Conservation (phyloP, 2,888 invertebrate genomes). For the Formica aserva region DNA sequence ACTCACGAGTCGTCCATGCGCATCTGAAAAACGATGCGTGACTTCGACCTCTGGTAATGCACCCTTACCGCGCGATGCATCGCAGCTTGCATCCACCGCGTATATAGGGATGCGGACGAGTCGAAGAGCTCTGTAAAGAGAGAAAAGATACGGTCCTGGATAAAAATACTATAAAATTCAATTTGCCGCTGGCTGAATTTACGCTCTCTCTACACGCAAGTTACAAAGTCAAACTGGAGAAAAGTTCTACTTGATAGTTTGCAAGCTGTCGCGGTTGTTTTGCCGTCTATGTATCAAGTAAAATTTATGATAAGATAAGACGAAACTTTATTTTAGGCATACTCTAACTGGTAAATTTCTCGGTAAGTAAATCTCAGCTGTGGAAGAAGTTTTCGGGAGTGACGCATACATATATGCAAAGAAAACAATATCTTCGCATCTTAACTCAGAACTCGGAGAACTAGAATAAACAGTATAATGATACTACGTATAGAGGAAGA, state of each 20-base stretch:
- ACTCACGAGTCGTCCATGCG: constrained; percentile 41
- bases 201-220: not conserved
- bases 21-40: constrained; percentile 23
- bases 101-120: not conserved
- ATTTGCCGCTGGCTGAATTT: not conserved
- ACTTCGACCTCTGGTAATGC: not conserved
- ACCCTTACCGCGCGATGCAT: constrained; percentile 8
- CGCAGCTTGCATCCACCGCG: not conserved
- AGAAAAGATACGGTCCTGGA: not conserved
- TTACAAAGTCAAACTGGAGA: constrained; percentile 13
- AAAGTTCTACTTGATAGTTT: constrained; percentile 19
- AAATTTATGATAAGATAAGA: constrained; percentile 22
- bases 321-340: constrained; percentile 37
- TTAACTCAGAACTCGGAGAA: not conserved
- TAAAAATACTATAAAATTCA: constrained; percentile 32
- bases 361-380: not conserved
- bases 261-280: constrained; percentile 24
- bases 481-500: not conserved
- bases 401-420: not conserved
- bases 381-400: not conserved
- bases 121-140: constrained; percentile 13
- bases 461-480: not conserved
- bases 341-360: constrained; percentile 9
- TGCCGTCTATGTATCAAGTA: not conserved
- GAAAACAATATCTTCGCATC: not conserved